These are phyloP conservation scores for Polypedilum vanderplanki DNA, from an alignment of 1,140 invertebrate genomes.

Conservation along the genomic window DNA sequence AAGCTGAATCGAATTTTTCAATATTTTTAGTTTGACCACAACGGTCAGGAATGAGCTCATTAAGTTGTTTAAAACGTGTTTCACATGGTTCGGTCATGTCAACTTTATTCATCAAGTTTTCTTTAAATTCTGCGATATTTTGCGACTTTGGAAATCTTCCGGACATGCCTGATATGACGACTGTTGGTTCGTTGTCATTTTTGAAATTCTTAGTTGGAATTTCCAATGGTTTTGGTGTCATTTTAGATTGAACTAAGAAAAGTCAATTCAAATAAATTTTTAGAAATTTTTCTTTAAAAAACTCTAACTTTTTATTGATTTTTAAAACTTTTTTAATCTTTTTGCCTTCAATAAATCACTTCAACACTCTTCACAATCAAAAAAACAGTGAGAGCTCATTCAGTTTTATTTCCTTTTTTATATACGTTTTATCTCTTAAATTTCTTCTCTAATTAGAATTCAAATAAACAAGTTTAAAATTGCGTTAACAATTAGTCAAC, in stretches of 20 bases:
- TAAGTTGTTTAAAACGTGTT: constrained; percentile 63
- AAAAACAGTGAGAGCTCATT: too few relatives aligned
- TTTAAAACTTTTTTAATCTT: too few relatives aligned
- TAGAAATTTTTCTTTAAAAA: too few relatives aligned
- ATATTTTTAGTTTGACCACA: constrained; percentile 66
- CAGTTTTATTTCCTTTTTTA: too few relatives aligned
- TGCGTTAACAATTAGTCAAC: too few relatives aligned
- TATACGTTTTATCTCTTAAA: too few relatives aligned
- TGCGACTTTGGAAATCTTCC: constrained; percentile 59
- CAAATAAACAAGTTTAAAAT: too few relatives aligned
- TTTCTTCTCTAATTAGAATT: too few relatives aligned
- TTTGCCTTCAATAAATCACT: too few relatives aligned
- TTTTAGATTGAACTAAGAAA: not conserved
- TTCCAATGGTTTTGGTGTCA: not conserved
- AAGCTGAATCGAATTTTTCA: constrained; percentile 72
- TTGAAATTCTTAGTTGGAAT: not conserved
- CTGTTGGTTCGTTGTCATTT: not conserved
- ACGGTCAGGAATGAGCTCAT: constrained; percentile 61
- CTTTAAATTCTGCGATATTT: constrained; percentile 52
- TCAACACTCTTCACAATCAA: too few relatives aligned
- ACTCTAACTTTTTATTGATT: too few relatives aligned
- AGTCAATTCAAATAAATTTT: too few relatives aligned
- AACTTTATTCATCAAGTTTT: constrained; percentile 51
- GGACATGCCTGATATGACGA: constrained; percentile 51
- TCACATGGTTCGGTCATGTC: constrained; percentile 54